Evolutionary conservation across 2,797 vertebrate genomes (phyloP).

Genomic region (Rhinogobio ventralis): DNA sequence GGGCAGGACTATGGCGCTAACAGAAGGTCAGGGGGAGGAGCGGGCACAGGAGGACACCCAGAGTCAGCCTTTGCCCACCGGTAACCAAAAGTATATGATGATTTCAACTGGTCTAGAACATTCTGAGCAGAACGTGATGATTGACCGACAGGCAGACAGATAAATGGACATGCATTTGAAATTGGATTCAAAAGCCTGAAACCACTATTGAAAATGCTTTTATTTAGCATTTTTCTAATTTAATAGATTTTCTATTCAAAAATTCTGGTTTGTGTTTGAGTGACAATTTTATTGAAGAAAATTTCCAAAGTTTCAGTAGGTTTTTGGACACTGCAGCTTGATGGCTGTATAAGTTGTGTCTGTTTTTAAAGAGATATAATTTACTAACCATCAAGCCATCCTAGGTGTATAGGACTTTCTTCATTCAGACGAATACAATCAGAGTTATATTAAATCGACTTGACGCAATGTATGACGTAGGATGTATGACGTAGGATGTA

Average conservation of each 20-base stretch:
- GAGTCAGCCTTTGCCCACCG: constrained; percentile 88
- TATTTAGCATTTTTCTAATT: neutral
- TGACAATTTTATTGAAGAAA: neutral
- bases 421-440: no score
- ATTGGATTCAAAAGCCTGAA: neutral
- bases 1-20: constrained; percentile 83
- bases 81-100: constrained; percentile 69
- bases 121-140: neutral
- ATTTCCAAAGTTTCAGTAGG: neutral
- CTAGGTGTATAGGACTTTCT: no score
- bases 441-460: no score
- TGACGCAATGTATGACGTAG: no score
- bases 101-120: neutral
- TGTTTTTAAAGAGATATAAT: neutral
- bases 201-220: neutral
- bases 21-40: constrained; percentile 84
- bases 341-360: neutral
- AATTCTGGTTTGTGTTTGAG: neutral
- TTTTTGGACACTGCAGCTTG: neutral
- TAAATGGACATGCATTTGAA: neutral
- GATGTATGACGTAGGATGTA: no score
- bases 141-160: neutral
- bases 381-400: no score
- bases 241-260: neutral
- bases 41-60: constrained; percentile 77